phyloP scores from a whole-genome alignment of 2,113 vertebrate genomes.

The Psilopsiagon aurifrons region DNA sequence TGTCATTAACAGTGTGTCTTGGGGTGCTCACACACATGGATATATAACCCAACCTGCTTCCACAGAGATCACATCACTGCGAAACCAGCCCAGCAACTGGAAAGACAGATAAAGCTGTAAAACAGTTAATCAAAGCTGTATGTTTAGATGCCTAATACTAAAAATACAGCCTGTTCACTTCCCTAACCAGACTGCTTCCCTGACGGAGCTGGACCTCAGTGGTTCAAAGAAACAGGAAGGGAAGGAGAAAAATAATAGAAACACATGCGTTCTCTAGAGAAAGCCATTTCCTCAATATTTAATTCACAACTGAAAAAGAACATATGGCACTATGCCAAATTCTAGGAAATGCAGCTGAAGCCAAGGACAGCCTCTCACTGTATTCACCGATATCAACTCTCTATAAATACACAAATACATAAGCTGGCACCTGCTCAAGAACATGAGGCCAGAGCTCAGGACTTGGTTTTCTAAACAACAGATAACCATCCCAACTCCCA shows the following conservation, averaged over 20 bases:
- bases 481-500: neutral
- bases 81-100: neutral
- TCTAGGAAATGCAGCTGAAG: neutral
- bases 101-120: neutral
- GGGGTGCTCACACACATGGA: neutral
- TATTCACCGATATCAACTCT: neutral
- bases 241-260: neutral
- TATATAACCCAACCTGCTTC: neutral
- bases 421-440: neutral
- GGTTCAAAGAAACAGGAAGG: constrained; percentile 2
- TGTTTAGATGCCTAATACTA: neutral
- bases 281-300: neutral
- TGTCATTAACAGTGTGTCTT: neutral
- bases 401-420: neutral
- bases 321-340: neutral
- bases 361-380: neutral
- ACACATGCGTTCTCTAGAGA: neutral
- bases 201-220: neutral
- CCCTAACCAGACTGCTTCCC: neutral
- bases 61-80: neutral
- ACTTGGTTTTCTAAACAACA: neutral
- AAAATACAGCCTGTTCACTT: neutral
- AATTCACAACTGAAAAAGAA: constrained; percentile 1
- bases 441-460: neutral
- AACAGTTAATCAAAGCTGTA: neutral